Percentiles rank a stretch among this genome's conserved stretches.
Conservation (phyloP, 2,113 vertebrate species). For the Calonectris borealis region DNA sequence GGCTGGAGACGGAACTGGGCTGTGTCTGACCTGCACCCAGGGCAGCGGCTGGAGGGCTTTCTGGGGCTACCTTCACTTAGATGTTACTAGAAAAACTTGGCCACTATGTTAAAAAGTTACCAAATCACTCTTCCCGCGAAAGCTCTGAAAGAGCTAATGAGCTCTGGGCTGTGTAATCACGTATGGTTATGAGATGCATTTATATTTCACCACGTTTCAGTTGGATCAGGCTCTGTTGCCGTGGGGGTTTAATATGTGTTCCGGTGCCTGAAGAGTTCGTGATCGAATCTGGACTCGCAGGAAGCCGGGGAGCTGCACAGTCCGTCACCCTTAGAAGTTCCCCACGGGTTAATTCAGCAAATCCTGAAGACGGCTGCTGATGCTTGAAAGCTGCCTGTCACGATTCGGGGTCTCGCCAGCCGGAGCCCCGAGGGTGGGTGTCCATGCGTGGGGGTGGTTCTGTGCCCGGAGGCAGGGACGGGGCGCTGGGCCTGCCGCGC, state of each 20-base stretch:
- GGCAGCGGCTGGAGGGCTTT: not conserved
- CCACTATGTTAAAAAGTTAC: not conserved
- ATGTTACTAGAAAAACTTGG: not conserved
- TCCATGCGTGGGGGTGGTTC: not conserved
- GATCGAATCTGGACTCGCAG: rapidly evolving
- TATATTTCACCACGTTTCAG: rapidly evolving
- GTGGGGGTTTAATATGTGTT: rapidly evolving
- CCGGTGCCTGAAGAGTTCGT: rapidly evolving
- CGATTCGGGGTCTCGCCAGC: too few species aligned
- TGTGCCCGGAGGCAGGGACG: not conserved
- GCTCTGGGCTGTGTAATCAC: too few species aligned
- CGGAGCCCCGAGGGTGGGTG: not conserved
- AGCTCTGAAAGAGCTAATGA: not conserved
- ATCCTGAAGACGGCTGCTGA: not conserved
- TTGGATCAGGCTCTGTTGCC: too few species aligned
- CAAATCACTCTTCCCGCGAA: not conserved
- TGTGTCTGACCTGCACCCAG: too few species aligned
- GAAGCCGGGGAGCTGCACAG: too few species aligned
- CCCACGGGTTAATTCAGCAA: not conserved
- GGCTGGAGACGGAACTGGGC: not conserved
- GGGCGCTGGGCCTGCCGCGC: not conserved
- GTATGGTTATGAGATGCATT: rapidly evolving
- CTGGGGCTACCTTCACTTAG: too few species aligned
- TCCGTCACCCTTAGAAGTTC: not conserved
- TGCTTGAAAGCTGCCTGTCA: not conserved